Percentiles rank a stretch among this genome's conserved stretches.
Conservation (phyloP, 2,797 vertebrate species). For the Melanotaenia boesemani region DNA sequence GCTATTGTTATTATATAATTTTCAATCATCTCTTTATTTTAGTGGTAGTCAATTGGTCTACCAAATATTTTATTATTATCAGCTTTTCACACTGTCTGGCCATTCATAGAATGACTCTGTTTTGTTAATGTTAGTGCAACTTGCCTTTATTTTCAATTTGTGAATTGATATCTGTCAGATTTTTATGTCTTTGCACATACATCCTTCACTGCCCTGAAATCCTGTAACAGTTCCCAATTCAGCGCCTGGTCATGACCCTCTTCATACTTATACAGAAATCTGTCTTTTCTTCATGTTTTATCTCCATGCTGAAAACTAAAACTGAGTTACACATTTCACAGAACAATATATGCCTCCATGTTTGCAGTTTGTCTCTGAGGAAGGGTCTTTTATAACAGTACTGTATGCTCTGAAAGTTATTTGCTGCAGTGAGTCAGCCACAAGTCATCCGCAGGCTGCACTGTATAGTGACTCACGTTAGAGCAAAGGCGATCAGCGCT, state of each 20-base stretch:
- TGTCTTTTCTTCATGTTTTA: not conserved
- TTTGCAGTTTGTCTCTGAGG: conserved; percentile 36
- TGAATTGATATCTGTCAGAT: too few species aligned
- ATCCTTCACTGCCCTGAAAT: too few species aligned
- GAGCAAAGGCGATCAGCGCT: conserved; percentile 95
- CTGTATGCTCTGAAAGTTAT: conserved; percentile 45
- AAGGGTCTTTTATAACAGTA: conserved; percentile 53
- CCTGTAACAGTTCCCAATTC: too few species aligned
- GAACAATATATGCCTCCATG: conserved; percentile 13
- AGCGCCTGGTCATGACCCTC: conserved; percentile 9
- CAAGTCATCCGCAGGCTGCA: conserved; percentile 69
- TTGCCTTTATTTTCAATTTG: not conserved
- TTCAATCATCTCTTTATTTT: too few species aligned
- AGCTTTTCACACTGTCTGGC: too few species aligned
- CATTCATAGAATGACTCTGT: too few species aligned
- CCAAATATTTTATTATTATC: too few species aligned
- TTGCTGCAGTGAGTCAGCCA: conserved; percentile 69
- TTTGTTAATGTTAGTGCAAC: not conserved
- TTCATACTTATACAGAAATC: conserved; percentile 16
- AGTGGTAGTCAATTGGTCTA: too few species aligned
- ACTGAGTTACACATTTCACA: conserved; percentile 10
- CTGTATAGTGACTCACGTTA: conserved; percentile 91
- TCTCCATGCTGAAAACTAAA: conserved; percentile 7
- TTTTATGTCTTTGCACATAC: too few species aligned
- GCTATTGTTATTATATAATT: too few species aligned